A percentile compares a stretch with the other conserved stretches of the same genome.
Evolutionary conservation across 2,797 vertebrate species (phyloP).

Genomic region (Hydrolagus colliei): DNA sequence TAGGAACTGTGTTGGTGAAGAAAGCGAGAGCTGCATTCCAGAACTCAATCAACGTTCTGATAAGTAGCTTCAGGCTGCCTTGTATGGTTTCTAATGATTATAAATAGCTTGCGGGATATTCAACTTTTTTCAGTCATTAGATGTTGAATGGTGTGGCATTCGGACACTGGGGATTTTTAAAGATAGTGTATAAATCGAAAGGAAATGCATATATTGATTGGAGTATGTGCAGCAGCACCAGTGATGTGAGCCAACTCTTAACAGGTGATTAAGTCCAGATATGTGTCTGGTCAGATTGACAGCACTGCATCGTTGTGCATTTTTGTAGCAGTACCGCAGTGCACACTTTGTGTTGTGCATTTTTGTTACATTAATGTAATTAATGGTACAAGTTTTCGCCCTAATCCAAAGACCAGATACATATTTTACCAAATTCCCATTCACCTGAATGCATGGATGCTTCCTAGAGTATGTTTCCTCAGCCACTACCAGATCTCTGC

Average conservation of each 20-base stretch:
- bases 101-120: background rate
- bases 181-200: background rate
- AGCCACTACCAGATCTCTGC: too few relatives aligned
- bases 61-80: background rate
- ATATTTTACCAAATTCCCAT: too few relatives aligned
- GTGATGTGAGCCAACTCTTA: background rate
- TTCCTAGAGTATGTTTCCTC: too few relatives aligned
- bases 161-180: background rate
- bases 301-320: background rate
- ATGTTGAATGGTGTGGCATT: background rate
- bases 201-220: background rate
- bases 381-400: too few relatives aligned
- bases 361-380: too few relatives aligned
- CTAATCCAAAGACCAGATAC: too few relatives aligned
- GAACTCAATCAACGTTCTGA: background rate
- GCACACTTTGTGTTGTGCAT: background rate
- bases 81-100: background rate
- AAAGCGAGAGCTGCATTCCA: too few relatives aligned
- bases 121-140: background rate
- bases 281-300: background rate
- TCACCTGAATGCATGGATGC: too few relatives aligned
- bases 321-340: background rate
- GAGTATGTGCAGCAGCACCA: background rate
- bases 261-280: background rate
- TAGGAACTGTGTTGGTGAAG: too few relatives aligned